A percentile compares a stretch with the other conserved stretches of the same genome.
Conservation (phyloP, 2,113 vertebrate genomes). For the Phrynosoma blainvillii region DNA sequence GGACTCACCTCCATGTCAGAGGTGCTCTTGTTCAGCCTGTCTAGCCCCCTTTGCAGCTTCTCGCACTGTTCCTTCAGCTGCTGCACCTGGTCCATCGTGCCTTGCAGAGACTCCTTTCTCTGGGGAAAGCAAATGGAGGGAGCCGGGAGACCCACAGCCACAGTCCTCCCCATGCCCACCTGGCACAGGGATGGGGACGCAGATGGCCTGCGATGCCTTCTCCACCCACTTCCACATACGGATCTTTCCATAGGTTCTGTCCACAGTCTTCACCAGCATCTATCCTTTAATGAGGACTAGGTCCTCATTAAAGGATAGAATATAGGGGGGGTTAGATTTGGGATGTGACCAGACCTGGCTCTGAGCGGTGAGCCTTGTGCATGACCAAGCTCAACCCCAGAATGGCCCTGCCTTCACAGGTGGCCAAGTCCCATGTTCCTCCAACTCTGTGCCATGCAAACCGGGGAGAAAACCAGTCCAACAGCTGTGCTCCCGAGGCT, state of each 20-base stretch:
- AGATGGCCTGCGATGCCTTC: not conserved
- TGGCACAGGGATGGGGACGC: too few relatives aligned
- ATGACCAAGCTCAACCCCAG: not conserved
- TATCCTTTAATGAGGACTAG: not conserved
- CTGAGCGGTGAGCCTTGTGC: not conserved
- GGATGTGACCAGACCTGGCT: not conserved
- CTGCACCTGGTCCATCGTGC: conserved; percentile 46
- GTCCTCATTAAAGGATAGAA: too few relatives aligned
- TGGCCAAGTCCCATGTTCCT: not conserved
- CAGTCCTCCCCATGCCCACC: not conserved
- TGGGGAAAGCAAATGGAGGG: conserved; percentile 2
- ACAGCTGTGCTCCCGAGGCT: not conserved
- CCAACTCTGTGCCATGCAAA: not conserved
- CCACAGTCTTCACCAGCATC: too few relatives aligned
- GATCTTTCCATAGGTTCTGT: too few relatives aligned
- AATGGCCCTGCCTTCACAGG: not conserved
- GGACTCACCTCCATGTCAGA: conserved; percentile 51
- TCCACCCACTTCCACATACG: too few relatives aligned
- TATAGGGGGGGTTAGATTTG: not conserved
- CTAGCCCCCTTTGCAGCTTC: conserved; percentile 38
- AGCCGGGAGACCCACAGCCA: fast-evolving
- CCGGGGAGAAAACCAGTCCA: not conserved
- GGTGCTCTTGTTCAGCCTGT: conserved; percentile 25
- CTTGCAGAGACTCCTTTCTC: conserved; percentile 51
- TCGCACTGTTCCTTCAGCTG: conserved; percentile 48